Percentiles rank a stretch among this genome's conserved stretches.
Conservation (phyloP, 2,113 vertebrate genomes). For the Perca fluviatilis region DNA sequence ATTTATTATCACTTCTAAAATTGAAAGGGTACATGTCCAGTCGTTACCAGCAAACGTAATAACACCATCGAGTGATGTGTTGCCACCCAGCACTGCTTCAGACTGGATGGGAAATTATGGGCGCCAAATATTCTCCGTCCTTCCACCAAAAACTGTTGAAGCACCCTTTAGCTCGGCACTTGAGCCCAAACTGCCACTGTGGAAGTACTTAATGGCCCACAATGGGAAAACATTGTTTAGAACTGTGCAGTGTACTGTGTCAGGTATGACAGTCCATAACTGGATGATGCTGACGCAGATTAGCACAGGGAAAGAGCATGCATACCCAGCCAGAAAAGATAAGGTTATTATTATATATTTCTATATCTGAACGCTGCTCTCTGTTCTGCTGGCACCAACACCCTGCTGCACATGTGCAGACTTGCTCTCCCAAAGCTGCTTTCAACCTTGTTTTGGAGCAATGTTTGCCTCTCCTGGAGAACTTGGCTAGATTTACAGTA, state of each 20-base stretch:
- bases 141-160: conserved; percentile 67
- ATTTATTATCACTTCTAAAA: not conserved
- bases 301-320: conserved; percentile 1
- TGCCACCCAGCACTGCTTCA: conserved; percentile 39
- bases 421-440: conserved; percentile 3
- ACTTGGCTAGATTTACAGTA: not conserved
- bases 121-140: conserved; percentile 56
- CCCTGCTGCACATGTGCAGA: not conserved
- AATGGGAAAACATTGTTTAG: conserved; percentile 74
- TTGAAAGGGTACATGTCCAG: not conserved
- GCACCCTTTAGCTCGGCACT: conserved; percentile 71
- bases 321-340: conserved; percentile 6
- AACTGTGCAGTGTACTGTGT: conserved; percentile 49
- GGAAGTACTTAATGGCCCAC: conserved; percentile 70
- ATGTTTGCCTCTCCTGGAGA: conserved; percentile 6
- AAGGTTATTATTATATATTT: conserved; percentile 29
- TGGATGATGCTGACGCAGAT: conserved; percentile 23
- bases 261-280: conserved; percentile 47
- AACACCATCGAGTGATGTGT: conserved; percentile 3
- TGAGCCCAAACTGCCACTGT: conserved; percentile 69
- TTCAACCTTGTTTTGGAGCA: not conserved
- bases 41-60: conserved; percentile 15
- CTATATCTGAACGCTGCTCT: conserved; percentile 8
- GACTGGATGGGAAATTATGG: conserved; percentile 53
- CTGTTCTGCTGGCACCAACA: not conserved